Evolutionary conservation across 2,888 invertebrate genomes (phyloP).

Genomic region (Caenorhabditis sp.): DNA sequence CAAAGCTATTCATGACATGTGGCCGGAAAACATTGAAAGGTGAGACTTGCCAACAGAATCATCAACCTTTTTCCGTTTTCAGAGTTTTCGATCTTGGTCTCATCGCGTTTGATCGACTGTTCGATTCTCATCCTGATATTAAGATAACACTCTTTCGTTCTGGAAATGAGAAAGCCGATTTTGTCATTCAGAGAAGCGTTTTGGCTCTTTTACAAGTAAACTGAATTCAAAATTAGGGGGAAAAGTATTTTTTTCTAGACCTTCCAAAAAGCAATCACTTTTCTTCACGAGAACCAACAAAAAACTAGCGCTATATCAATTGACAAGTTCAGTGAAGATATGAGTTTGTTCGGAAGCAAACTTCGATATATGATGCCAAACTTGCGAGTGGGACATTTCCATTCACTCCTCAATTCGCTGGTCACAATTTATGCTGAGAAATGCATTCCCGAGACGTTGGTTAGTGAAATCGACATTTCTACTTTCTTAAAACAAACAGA

Average conservation of each 20-base stretch:
- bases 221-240: no score
- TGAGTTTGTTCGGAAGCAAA: background rate
- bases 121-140: no score
- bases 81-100: conserved; percentile 29
- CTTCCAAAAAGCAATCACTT: background rate
- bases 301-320: background rate
- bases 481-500: no score
- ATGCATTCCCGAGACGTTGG: background rate
- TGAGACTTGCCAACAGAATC: conserved; percentile 5
- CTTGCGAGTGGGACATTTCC: background rate
- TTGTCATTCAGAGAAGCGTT: no score
- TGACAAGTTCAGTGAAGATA: background rate
- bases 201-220: no score
- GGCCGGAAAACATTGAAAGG: conserved; percentile 35
- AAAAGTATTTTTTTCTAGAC: background rate
- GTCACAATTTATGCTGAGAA: background rate
- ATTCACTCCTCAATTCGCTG: background rate
- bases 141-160: no score
- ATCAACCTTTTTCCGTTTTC: background rate
- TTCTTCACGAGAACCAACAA: background rate
- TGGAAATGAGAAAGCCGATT: no score
- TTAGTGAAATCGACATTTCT: background rate
- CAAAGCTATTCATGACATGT: conserved; percentile 21
- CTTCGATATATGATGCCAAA: background rate
- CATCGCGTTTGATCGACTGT: conserved; percentile 20